A percentile compares a stretch with the other conserved stretches of the same genome.
Conservation (phyloP, 2,888 invertebrate genomes). For the Capitulum mitella region DNA sequence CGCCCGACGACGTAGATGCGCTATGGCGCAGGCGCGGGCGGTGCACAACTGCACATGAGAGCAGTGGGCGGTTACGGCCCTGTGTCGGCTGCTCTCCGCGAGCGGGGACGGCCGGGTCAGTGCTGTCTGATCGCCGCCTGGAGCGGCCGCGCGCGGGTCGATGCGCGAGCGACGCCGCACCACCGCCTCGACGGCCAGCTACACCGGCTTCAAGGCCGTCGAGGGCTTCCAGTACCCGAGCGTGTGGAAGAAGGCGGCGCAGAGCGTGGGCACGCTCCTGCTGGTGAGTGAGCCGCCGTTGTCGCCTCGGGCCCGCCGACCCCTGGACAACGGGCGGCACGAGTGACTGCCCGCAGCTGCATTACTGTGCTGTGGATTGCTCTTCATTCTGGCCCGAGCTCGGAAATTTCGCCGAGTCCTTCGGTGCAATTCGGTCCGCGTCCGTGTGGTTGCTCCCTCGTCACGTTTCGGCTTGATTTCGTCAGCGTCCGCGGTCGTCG, state of each 20-base stretch:
- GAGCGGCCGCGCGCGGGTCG: background rate
- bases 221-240: conserved; percentile 7
- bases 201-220: background rate
- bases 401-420: too few species aligned
- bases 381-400: too few species aligned
- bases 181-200: background rate
- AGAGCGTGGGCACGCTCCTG: background rate
- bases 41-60: background rate
- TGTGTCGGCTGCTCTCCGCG: too few species aligned
- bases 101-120: background rate
- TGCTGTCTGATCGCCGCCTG: background rate
- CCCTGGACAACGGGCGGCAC: too few species aligned
- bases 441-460: too few species aligned
- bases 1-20: background rate
- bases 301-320: too few species aligned
- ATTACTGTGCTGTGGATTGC: too few species aligned
- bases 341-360: too few species aligned
- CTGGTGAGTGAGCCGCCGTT: conserved; percentile 9
- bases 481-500: too few species aligned
- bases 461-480: too few species aligned
- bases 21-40: background rate
- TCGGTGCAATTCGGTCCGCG: too few species aligned
- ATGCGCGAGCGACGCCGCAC: conserved; percentile 13
- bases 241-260: conserved; percentile 6
- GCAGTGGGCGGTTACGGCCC: background rate